Conservation (phyloP, 2,113 vertebrate genomes). For the Arizona elegans region DNA sequence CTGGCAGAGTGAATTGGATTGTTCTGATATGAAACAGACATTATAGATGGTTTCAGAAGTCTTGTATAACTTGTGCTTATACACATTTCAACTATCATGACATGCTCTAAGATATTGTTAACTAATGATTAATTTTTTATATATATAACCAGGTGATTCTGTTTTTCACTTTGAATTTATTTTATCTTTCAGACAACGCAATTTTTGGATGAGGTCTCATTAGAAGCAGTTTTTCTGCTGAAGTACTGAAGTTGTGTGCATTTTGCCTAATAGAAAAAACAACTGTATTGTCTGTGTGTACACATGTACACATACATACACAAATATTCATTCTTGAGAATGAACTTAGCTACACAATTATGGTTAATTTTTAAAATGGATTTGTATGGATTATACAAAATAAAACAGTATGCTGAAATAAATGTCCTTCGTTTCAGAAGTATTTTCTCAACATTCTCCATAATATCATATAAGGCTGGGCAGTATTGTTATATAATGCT, state of each 20-base stretch:
- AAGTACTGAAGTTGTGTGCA: background rate
- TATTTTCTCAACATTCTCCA: background rate
- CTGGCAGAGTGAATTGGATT: background rate
- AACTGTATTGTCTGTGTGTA: background rate
- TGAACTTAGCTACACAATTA: background rate
- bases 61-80: background rate
- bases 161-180: conserved; percentile 15
- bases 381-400: background rate
- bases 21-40: background rate
- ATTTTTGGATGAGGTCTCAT: conserved; percentile 48
- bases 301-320: background rate
- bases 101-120: background rate
- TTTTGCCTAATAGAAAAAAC: conserved; percentile 15
- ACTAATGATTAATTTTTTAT: background rate
- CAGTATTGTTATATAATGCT: background rate
- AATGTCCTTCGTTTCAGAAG: background rate
- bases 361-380: background rate
- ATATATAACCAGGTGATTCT: background rate
- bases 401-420: conserved; percentile 1
- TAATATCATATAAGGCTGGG: background rate
- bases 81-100: background rate
- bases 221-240: conserved; percentile 15
- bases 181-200: conserved; percentile 55
- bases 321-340: background rate
- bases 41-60: background rate